Percentiles rank a stretch among this genome's conserved stretches.
Evolutionary conservation across 2,888 invertebrate species (phyloP).

Genomic region (Dicyrtoma fusca): DNA sequence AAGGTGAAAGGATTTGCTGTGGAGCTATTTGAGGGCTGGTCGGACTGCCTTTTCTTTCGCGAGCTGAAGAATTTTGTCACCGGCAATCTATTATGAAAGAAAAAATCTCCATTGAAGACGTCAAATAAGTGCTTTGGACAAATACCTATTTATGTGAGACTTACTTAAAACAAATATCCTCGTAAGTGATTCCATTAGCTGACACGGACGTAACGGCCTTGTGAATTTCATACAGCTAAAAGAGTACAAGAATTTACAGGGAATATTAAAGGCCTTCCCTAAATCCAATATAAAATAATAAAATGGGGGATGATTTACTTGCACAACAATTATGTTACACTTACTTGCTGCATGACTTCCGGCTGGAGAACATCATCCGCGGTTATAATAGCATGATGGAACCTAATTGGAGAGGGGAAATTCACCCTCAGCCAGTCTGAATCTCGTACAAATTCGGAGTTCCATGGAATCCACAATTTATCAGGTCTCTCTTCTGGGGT

Average conservation of each 20-base stretch:
- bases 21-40: neutral
- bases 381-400: conserved; percentile 56
- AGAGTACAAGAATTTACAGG: conserved; percentile 13
- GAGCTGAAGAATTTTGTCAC: conserved; percentile 46
- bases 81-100: conserved; percentile 43
- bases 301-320: neutral
- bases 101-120: neutral
- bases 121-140: no score
- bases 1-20: neutral
- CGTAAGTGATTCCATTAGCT: conserved; percentile 40
- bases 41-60: conserved; percentile 28
- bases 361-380: conserved; percentile 56
- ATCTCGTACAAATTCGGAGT: conserved; percentile 57
- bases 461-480: conserved; percentile 58
- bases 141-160: neutral
- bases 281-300: neutral
- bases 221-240: conserved; percentile 49
- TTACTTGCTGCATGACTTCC: conserved; percentile 47
- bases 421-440: conserved; percentile 57
- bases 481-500: conserved; percentile 54
- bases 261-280: neutral
- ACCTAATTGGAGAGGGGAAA: conserved; percentile 57
- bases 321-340: neutral
- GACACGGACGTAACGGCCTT: conserved; percentile 34
- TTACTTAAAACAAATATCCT: conserved; percentile 55